Base-by-base conservation (phyloP, 2,888 invertebrate genomes). In the Spisula solida region DNA sequence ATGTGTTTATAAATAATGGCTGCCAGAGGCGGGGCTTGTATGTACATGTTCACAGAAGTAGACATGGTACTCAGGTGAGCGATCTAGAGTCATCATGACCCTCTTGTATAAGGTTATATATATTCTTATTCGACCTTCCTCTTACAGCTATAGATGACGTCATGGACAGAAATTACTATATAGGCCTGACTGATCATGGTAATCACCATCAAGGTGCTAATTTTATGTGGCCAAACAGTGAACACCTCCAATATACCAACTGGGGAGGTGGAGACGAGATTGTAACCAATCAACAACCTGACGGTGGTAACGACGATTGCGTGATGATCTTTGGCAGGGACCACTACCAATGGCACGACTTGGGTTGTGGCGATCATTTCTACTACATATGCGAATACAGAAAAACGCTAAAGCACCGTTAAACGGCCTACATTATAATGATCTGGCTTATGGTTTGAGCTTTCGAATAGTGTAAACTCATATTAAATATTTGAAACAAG, bases 211-310 rank as follows among this genome's bases (percentile, higher is more conserved):
- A 66, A n/a, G n/a, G n/a, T n/a, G n/a, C n/a, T n/a, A n/a, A n/a
- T 14, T 56, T n/a, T 20, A 18, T 18, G 25, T 66, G 60, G 60
- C 60, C n/a, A 25, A 25, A 25, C n/a, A n/a, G 25, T 8, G 25
- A 25, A 10, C 60, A 20, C n/a, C 16, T 88, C 0, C 47, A 16
- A 29, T 88, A 88, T 41, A 84, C 88, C 0, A 84, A 88, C 47
- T 88, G 88, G 88, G 88, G 88, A 34, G 75, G 81, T n/a, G 85
- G 79, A n/a, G 56, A 85, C 8, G 79, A 79, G 79, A 20, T 56
- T 1, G 55, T 31, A 5, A 31, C 6, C 34, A 55, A 79, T n/a
- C 29, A 56, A 25, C 85, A 85, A 56, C 79, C 85, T 14, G 79
- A 85, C 29, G 29, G 20, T 5, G 66, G 66, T 56, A 29, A 8